Base-by-base conservation (phyloP, 2,888 invertebrate species). In the Plagodis dolabraria region DNA sequence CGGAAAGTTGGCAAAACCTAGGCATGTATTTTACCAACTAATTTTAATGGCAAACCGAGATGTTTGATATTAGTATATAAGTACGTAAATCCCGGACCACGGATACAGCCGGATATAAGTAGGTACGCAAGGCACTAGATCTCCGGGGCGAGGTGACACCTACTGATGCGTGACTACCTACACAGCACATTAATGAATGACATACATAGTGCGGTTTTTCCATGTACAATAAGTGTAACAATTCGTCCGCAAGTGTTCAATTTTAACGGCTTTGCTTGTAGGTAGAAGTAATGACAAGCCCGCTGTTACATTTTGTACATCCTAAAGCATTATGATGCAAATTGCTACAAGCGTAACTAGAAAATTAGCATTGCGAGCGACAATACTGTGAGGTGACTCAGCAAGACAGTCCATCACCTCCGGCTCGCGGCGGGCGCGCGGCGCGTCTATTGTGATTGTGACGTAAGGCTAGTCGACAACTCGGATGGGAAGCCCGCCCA, bases 351-450 rank as follows among this genome's bases (percentile, higher is more conserved):
- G 89, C 86, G 85, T 87, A 86, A 83, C 86, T 76, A 87, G 83
- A 87, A 86, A 86, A 91, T 92, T 92, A 82, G 87, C 92, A 92
- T 92, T 82, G 80, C 78, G 82, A 87, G 81, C 88, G 90, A 89
- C 90, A 89, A 84, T 87, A 88, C 86, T 83, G 86, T 82, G 82
- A 74, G 79, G 80, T 91, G 92, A 92, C 81, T 91, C 92, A 91
- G 91, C 92, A 71, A 60, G 76, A 82, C 83, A 79, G 81, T 77
- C 86, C 84, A 83, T 90, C 89, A 87, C 80, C 86, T 83, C 83
- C 77, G 82, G 83, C 81, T 82, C 46, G 56, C 35, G 10, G 60
- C 10, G 40, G 35, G 40, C 40, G 40, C 9, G 43, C 55, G 56
- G 53, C 60, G 46, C 36, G 45, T 53, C 56, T 61, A 60, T 83